Evolutionary conservation across 2,113 vertebrate species (phyloP).

Genomic region (Symphodus melops): DNA sequence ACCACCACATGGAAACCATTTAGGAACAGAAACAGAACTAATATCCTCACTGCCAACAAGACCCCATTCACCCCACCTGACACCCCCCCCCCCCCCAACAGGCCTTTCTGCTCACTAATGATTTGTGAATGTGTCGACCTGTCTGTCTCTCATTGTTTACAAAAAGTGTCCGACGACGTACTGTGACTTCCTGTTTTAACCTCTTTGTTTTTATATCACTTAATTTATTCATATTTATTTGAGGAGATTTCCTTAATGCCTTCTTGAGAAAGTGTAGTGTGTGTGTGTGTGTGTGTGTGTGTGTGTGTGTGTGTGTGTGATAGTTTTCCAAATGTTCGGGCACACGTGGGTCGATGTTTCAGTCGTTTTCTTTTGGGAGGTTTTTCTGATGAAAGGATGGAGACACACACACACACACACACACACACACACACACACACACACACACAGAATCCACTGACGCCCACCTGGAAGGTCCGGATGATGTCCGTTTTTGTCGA

Average conservation of each 20-base stretch:
- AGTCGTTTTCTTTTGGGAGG: conserved; percentile 17
- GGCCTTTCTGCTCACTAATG: conserved; percentile 49
- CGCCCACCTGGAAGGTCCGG: conserved; percentile 19
- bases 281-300: conserved; percentile 25
- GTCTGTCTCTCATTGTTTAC: conserved; percentile 49
- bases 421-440: conserved; percentile 13
- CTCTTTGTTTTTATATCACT: conserved; percentile 63
- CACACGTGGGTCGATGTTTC: conserved; percentile 36
- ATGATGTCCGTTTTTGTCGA: neutral
- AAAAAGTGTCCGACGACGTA: conserved; percentile 21
- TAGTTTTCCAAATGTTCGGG: conserved; percentile 15
- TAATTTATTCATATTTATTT: conserved; percentile 82
- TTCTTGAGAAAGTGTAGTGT: conserved; percentile 63
- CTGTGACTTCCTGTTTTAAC: conserved; percentile 57
- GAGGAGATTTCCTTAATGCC: conserved; percentile 64
- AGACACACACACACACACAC: neutral
- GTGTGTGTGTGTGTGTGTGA: conserved; percentile 9
- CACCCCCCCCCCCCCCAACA: conserved; percentile 10
- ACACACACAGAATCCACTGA: neutral
- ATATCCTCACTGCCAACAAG: conserved; percentile 51
- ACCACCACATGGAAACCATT: neutral
- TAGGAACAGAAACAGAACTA: neutral
- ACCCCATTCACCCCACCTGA: neutral
- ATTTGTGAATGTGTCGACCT: conserved; percentile 55
- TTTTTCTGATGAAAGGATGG: conserved; percentile 24